Percentiles rank a stretch among this genome's conserved stretches.
Conservation (phyloP, 2,113 vertebrate species). For the Pituophis catenifer region DNA sequence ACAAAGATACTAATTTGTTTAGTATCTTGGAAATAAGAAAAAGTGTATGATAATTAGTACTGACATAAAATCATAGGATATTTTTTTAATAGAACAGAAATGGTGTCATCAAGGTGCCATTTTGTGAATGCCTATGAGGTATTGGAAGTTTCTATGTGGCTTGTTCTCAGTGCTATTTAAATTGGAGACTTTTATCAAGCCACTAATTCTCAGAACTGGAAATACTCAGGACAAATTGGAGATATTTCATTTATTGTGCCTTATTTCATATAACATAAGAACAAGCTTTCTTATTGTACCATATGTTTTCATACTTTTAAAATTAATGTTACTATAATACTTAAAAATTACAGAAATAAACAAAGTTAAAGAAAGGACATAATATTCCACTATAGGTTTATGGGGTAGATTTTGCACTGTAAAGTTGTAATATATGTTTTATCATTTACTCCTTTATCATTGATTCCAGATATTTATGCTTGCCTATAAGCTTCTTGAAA, state of each 20-base stretch:
- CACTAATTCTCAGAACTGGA: slow-evolving; percentile 49
- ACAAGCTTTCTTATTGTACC: slow-evolving; percentile 12
- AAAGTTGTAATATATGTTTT: not conserved
- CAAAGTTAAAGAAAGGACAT: slow-evolving; percentile 4
- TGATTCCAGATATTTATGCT: not conserved
- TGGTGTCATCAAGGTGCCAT: slow-evolving; percentile 20
- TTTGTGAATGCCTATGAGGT: slow-evolving; percentile 15
- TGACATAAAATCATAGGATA: not conserved
- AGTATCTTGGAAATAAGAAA: too few species aligned
- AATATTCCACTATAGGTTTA: not conserved
- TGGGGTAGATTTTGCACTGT: not conserved
- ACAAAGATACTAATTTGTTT: too few species aligned
- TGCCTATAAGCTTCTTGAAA: not conserved
- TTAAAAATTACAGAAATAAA: not conserved
- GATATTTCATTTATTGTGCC: slow-evolving; percentile 35
- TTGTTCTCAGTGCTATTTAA: slow-evolving; percentile 6
- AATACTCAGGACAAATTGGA: slow-evolving; percentile 44
- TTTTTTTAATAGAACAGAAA: slow-evolving; percentile 12
- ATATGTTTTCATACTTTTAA: not conserved
- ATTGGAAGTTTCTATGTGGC: slow-evolving; percentile 27
- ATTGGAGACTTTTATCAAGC: slow-evolving; percentile 39
- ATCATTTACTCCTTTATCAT: not conserved
- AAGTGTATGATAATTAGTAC: too few species aligned
- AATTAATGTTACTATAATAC: slow-evolving; percentile 5
- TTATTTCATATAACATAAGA: slow-evolving; percentile 12